Percentiles rank a stretch among this genome's conserved stretches.
Evolutionary conservation across 2,888 invertebrate species (phyloP).

Genomic region (Balanococcus diminutus): DNA sequence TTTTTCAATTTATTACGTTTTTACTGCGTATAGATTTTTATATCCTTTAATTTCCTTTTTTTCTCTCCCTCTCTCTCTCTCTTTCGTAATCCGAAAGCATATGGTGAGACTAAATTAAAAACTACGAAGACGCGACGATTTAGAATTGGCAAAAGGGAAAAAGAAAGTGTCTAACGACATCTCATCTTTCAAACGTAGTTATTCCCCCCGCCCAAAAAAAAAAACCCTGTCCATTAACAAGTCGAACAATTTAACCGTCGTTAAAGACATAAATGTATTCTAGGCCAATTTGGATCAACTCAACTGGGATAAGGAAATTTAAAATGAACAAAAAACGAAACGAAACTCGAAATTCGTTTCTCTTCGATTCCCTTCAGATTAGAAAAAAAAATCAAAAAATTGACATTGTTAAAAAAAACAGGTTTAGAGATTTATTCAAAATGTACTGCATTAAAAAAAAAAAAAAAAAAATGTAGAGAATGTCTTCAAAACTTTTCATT

Average conservation of each 20-base stretch:
- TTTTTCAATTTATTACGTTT: background rate
- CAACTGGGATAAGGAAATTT: no score
- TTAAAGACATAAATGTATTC: no score
- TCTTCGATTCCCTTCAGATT: no score
- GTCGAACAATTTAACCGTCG: background rate
- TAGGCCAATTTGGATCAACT: no score
- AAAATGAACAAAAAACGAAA: no score
- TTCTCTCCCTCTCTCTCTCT: background rate
- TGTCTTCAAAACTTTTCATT: no score
- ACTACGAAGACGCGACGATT: background rate
- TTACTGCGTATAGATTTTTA: background rate
- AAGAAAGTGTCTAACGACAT: background rate
- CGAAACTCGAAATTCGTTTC: no score
- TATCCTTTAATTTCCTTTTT: background rate
- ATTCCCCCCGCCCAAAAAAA: background rate
- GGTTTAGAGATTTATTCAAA: no score
- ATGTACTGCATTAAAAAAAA: no score
- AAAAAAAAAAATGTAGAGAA: no score
- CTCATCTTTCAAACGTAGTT: background rate
- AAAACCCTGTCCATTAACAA: background rate
- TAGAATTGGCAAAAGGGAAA: background rate
- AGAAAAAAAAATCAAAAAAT: no score
- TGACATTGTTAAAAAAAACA: no score
- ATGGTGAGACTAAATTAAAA: background rate
- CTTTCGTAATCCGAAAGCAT: background rate